A percentile compares a stretch with the other conserved stretches of the same genome.
These are phyloP conservation scores for Ailurus styani DNA, from an alignment of 2,113 vertebrate genomes.

Conservation along the genomic window DNA sequence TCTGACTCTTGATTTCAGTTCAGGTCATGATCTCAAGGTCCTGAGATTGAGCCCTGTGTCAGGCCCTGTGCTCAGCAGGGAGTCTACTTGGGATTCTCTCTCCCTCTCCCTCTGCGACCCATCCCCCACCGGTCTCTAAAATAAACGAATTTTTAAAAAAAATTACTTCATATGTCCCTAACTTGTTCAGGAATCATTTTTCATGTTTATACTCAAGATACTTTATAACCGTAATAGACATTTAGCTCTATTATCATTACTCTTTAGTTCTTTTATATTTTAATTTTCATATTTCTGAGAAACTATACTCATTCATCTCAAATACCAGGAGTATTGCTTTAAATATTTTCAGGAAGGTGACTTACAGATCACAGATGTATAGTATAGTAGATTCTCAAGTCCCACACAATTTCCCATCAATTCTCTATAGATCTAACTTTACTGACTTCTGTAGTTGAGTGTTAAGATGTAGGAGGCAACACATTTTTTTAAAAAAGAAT, in stretches of 20 bases:
- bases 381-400: background rate
- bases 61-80: background rate
- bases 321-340: background rate
- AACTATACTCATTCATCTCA: background rate
- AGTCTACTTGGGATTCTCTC: background rate
- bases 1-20: background rate
- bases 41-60: background rate
- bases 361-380: background rate
- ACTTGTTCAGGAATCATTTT: background rate
- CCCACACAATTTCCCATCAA: background rate
- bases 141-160: background rate
- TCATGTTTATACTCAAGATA: background rate
- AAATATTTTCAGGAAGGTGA: background rate
- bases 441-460: background rate
- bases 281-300: background rate
- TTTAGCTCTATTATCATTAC: background rate
- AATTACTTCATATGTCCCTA: background rate
- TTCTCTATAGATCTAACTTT: background rate
- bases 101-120: background rate
- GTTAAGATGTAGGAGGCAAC: background rate
- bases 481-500: background rate
- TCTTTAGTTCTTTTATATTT: background rate
- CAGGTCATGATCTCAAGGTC: background rate
- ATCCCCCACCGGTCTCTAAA: background rate
- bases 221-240: background rate